A percentile compares a stretch with the other conserved stretches of the same genome.
These are phyloP conservation scores for Protomyctophum bolini DNA, from an alignment of 2,113 vertebrate species.

Conservation along the genomic window DNA sequence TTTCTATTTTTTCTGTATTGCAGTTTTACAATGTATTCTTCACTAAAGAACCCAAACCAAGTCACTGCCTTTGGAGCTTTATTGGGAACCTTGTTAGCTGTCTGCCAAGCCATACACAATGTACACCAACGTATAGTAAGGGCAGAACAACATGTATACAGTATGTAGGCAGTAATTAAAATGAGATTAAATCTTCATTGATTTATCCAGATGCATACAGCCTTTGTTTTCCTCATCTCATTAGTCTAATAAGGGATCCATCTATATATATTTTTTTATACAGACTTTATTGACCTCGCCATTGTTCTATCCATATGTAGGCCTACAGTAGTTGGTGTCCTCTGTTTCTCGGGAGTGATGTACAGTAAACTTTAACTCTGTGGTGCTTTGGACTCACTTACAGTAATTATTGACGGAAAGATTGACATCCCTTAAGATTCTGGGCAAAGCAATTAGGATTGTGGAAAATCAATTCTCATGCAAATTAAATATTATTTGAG, in stretches of 20 bases:
- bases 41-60: no score
- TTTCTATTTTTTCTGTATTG: no score
- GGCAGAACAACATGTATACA: no score
- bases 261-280: conserved; percentile 47
- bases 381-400: conserved; percentile 48
- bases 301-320: conserved; percentile 3
- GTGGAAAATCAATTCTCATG: conserved; percentile 66
- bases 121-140: no score
- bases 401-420: conserved; percentile 66
- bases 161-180: conserved; percentile 65
- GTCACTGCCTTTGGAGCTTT: no score
- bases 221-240: conserved; percentile 65
- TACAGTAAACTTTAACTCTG: conserved; percentile 23
- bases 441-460: conserved; percentile 42
- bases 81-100: no score
- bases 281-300: conserved; percentile 20
- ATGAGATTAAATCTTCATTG: conserved; percentile 68
- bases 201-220: conserved; percentile 60
- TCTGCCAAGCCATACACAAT: no score
- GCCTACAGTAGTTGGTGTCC: background rate
- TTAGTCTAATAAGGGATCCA: conserved; percentile 60
- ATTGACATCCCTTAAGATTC: conserved; percentile 61
- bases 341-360: conserved; percentile 24
- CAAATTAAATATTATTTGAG: conserved; percentile 50
- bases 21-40: no score